Evolutionary conservation across 1,140 invertebrate species (phyloP).

Genomic region (Achroia grisella): DNA sequence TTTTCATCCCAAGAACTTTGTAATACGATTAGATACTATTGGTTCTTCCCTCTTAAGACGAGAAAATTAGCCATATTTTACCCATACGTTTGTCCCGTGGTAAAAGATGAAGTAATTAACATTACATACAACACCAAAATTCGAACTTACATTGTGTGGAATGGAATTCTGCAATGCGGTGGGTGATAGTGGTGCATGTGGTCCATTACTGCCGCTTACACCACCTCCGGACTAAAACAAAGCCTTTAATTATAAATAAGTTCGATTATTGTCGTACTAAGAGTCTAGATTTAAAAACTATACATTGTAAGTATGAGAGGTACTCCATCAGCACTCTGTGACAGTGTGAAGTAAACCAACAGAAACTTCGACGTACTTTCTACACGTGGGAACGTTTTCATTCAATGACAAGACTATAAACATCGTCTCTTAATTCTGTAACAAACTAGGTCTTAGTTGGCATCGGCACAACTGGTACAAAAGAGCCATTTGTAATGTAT

Average conservation of each 20-base stretch:
- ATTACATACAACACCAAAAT: too few species aligned
- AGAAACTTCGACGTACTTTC: slow-evolving; percentile 6
- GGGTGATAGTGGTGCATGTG: slow-evolving; percentile 62
- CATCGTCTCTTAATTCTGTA: too few species aligned
- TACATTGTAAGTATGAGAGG: background rate
- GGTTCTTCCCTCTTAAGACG: too few species aligned
- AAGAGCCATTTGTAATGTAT: too few species aligned
- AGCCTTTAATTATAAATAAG: slow-evolving; percentile 29
- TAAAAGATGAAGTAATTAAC: too few species aligned
- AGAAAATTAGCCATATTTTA: too few species aligned
- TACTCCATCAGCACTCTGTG: background rate
- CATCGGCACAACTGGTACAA: too few species aligned
- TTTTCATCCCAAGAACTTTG: too few species aligned
- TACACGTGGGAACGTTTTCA: slow-evolving; percentile 13
- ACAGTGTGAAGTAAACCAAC: background rate
- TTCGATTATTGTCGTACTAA: slow-evolving; percentile 14
- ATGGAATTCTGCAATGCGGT: slow-evolving; percentile 60
- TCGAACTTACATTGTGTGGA: slow-evolving; percentile 53
- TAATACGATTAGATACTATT: too few species aligned
- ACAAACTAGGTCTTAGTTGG: too few species aligned
- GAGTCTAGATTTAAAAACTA: slow-evolving; percentile 6
- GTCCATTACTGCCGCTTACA: slow-evolving; percentile 60
- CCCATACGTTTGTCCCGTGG: too few species aligned
- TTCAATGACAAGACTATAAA: background rate
- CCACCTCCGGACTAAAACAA: slow-evolving; percentile 52